Evolutionary conservation across 2,888 invertebrate species (phyloP), one percentile per base, ranked within the genome.

Genomic region (Drosophila anomalata): DNA sequence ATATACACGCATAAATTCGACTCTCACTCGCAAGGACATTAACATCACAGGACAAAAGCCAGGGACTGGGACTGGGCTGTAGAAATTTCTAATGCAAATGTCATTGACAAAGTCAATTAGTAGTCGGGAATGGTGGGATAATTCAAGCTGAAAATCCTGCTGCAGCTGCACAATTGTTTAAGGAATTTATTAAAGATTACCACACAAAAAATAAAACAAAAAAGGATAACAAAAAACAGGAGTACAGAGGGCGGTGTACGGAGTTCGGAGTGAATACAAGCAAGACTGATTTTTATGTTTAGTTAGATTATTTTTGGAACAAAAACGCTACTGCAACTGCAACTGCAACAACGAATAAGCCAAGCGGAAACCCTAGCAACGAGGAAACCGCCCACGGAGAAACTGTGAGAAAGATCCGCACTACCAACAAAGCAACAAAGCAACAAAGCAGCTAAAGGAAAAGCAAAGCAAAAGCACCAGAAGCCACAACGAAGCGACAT

Each of bases 221-320:
- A 17, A 26, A 67, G 56, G 31, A n/a, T 20, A 42, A 20, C 5
- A 20, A 44, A 11, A 20, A 20, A 17, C 8, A 42, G 42, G 42
- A 42, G 14, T 20, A 42, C 9, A 17, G 41, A 14, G 20, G 7
- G 66, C 33, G 20, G 3, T 2, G 29, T 9, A 29, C 29, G 29
- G 29, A 29, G 29, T 29, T 47, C 29, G 29, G 29, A 29, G 29
- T 29, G 59, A 48, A 31, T 33, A 66, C 22, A 63, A 78, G 88
- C 80, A 90, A 88, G 90, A 90, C 88, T 88, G 90, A 88, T 89
- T 89, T 89, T 79, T 75, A 86, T 74, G 84, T 77, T 87, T 89
- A 87, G 88, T 89, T 87, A 86, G 83, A 68, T 67, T 79, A 73
- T 75, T 72, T 60, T 57, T 54, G 51, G 63, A 54, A 57, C 51